A percentile compares a stretch with the other conserved stretches of the same genome.
Conservation (phyloP, 2,888 invertebrate genomes). For the Lepetodrilus schrolli region DNA sequence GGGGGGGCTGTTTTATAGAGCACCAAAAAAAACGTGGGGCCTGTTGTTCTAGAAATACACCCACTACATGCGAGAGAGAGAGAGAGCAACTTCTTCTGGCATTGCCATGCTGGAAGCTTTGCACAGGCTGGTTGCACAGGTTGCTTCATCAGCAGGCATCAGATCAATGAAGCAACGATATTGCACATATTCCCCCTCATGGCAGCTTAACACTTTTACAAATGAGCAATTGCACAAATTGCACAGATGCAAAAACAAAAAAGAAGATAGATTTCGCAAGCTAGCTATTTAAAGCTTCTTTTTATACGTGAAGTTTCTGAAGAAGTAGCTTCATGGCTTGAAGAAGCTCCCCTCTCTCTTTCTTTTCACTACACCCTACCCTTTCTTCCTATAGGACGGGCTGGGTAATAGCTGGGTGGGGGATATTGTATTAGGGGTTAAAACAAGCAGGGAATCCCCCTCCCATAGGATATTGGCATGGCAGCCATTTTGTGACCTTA, state of each 20-base stretch:
- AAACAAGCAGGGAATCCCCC: too few relatives aligned
- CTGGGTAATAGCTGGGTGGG: not conserved
- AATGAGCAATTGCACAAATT: conserved; percentile 21
- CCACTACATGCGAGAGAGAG: too few relatives aligned
- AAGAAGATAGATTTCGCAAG: too few relatives aligned
- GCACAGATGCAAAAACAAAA: conserved; percentile 14
- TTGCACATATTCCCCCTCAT: conserved; percentile 11
- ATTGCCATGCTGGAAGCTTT: too few relatives aligned
- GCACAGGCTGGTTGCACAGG: too few relatives aligned
- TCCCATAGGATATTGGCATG: too few relatives aligned
- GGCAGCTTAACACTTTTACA: not conserved
- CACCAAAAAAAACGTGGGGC: not conserved
- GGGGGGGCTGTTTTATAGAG: conserved; percentile 18
- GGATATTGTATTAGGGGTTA: not conserved
- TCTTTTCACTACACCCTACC: not conserved
- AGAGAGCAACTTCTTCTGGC: too few relatives aligned
- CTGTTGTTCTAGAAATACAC: too few relatives aligned
- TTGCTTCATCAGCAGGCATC: not conserved
- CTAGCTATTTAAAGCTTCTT: not conserved
- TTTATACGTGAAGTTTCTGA: not conserved
- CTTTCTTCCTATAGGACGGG: not conserved
- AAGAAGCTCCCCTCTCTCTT: not conserved
- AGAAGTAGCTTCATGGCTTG: not conserved
- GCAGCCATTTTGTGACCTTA: too few relatives aligned
- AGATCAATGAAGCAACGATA: not conserved